Base-by-base conservation (phyloP, 2,797 vertebrate species). In the Sebastes variabilis region DNA sequence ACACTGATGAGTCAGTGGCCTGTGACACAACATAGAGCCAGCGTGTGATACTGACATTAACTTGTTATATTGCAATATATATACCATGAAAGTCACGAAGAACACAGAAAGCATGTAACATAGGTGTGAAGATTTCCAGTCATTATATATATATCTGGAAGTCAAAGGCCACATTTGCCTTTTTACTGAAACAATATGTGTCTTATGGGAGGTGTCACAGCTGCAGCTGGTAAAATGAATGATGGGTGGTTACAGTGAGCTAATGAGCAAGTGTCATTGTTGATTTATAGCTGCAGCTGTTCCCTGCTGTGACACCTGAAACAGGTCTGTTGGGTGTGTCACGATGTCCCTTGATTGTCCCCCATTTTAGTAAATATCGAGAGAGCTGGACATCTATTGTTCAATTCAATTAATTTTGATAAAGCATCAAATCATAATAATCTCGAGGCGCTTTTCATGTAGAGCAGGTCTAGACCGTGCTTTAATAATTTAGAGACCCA, bases 1-100 rank as follows among this genome's bases (percentile, higher is more conserved):
- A 65, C 58, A 13, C 70, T 30, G 79, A 75, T 87, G 87, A 91
- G 60, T 89, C 87, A 83, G 72, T 14, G 64, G 36, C 64, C 66
- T 76, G 71, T 78, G 71, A 75, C 73, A 56, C 24, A 34, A 61
- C 66, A 65, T 81, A 18, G 75, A 72, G 84, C 62, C 71, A 38
- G 54, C 13, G 12, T 78, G 82, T 59, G 80, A 88, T 66, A 66
- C 69, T 75, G 74, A 86, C 58, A 32, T 72, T 27, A 66, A 38
- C 72, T 49, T 75, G 75, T 80, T 46, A 49, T 85, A 61, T 71
- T 42, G 54, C 36, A 5, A 58, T 5, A 76, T 42, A 18, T 18
- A 49, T 49, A 20, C 22, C 11, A 13, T 11, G 34, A 12, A 61
- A 46, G 56, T 55, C 27, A 46, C 32, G 22, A 82, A 71, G 58